Base-by-base conservation (phyloP, 2,888 invertebrate species). In the Lumbricus terrestris region DNA sequence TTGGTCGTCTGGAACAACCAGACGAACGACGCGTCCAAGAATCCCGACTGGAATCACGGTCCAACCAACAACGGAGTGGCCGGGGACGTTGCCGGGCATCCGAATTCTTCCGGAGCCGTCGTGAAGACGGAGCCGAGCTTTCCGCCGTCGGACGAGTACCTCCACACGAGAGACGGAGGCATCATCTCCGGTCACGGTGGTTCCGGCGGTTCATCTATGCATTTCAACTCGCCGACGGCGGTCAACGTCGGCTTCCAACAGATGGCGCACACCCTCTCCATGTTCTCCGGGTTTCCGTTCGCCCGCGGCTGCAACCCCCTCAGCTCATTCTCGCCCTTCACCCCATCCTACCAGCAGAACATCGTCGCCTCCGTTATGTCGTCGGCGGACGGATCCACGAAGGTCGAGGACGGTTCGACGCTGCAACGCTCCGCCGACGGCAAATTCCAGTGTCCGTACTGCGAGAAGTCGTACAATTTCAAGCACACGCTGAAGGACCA, bases 401-500 rank as follows among this genome's bases (percentile, higher is more conserved):
- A 85, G 85, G 85, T 85, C 85, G 85, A 85, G n/a, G 91, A 91
- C n/a, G 88, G 88, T 16, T 40, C 90, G 42, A 88, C 54, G 33
- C 42, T 92, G 35, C 83, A 88, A n/a, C 90, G 92, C 34, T 47
- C 91, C 5, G 47, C 89, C 8, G 90, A 91, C 35, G 92, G 92
- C 23, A 92, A 91, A 91, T 92, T 92, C 88, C 91, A 91, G 83
- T 92, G 92, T 88, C 92, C 92, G 16, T 92, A 92, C 89, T 92
- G 92, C 82, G 91, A 91, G 85, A 85, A 89, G 89, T 90, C 91
- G 23, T 92, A 92, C 90, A 90, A 90, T 88, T 92, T 92, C 90
- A 92, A 92, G 85, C 92, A 92, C 89, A 92, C 92, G 5, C 90
- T 92, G 37, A 92, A 92, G 82, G 92, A 92, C 82, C 92, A 92